Base-by-base conservation (phyloP, 1,140 invertebrate species). In the Paralvinella palmiformis region DNA sequence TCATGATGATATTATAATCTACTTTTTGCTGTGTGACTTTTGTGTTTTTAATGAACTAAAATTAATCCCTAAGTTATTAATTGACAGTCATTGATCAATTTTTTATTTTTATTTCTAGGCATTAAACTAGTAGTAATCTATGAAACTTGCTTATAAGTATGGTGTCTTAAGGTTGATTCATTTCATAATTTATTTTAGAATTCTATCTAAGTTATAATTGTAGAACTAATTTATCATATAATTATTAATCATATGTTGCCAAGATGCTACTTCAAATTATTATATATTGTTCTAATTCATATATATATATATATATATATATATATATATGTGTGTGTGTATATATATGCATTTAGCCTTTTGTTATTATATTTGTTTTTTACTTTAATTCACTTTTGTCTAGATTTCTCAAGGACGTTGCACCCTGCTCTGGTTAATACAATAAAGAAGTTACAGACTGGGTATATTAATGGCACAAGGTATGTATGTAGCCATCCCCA, bases 401-500 rank as follows among this genome's bases (percentile, higher is more conserved):
- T 81, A 96, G 94, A 97, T 84, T 88, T 73, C 24, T 66, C 65
- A 32, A 64, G 69, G n/a, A 90, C 88, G 79, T 89, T 96, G 59
- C 94, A 93, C 5, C 83, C 91, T 73, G 91, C 94, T 0, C 92
- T 99, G 86, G 88, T 97, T 69, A 94, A 93, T 20, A 98, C 95
- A 3, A 94, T 99, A 84, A 95, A 96, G 75, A 99, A 99, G 81
- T 82, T 99, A 1, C 96, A 96, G 80, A 97, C 94, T 69, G 96
- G 96, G 29, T 99, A 99, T 75, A 96, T 98, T 48, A 96, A 96
- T 79, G 96, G 95, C 31, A 97, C 96, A 37, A 81, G 86, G 84
- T 84, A 74, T 69, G 63, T 56, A 35, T 1, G 29, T 32, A 3
- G n/a, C 10, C 17, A 3, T 53, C 22, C 22, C 10, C 50, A 27